Evolutionary conservation across 2,888 invertebrate genomes (phyloP), one percentile per base, ranked within the genome.

Genomic region (Mesorhabditis sp.): DNA sequence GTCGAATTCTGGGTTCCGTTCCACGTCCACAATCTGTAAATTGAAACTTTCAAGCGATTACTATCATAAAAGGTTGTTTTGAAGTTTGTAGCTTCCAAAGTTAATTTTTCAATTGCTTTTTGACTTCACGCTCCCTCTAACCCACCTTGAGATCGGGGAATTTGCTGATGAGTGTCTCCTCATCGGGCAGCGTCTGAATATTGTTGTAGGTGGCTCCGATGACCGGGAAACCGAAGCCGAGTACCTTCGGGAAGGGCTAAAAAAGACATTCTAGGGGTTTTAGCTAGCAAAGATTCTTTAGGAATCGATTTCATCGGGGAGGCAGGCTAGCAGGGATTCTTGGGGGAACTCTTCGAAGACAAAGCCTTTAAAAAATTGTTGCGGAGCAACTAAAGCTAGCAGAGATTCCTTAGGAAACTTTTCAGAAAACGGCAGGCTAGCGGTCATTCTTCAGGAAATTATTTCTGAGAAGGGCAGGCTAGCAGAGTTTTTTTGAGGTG

Each of bases 121-220:
- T 28, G 44, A 41, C 15, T 42, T 10, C 45, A 15, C 62, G 13
- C 15, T 41, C n/a, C n/a, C n/a, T 4, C 15, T 42, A 43, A 7
- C 71, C 15, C n/a, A 81, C 82, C 73, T 77, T 74, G 28, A 82
- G 71, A 69, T 82, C 80, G 6, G 82, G 82, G 72, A 82, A 81
- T 72, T 81, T 82, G 62, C 76, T 71, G 15, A 79, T 67, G 43
- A 82, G 76, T 15, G 77, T 73, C 15, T 76, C 77, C 69, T 82
- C 81, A 45, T 76, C 73, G 4, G 82, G 82, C 62, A 82, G 77
- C 13, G 69, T 69, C 7, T 67, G 65, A 45, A 82, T 75, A 28
- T 81, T 76, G 73, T 82, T 82, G 70, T 75, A 76, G 10, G 82
- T 80, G 43, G 82, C 45, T 28, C 79, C 82, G 66, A 82, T 79